These are phyloP conservation scores for Egretta garzetta DNA, from an alignment of 2,113 vertebrate genomes.

Conservation along the genomic window DNA sequence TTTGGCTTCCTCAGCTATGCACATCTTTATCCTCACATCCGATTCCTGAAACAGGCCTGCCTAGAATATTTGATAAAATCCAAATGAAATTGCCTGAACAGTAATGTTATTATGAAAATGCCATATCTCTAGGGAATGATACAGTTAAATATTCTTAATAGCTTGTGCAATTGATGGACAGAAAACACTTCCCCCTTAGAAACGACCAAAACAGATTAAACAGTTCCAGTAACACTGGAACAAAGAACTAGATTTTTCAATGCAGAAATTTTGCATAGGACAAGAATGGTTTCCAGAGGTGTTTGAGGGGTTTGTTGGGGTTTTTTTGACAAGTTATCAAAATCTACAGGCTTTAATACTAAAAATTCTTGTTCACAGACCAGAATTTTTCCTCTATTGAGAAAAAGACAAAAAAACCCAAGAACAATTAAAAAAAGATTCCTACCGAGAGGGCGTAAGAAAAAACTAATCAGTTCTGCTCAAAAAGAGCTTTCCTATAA, in stretches of 20 bases:
- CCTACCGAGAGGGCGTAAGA: neutral
- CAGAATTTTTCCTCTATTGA: neutral
- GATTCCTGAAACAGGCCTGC: neutral
- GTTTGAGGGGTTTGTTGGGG: neutral
- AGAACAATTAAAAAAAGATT: neutral
- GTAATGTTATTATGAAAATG: neutral
- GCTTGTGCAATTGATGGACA: neutral
- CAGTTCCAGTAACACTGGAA: neutral
- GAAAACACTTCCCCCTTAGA: neutral
- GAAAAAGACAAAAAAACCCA: neutral
- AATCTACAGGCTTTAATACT: neutral
- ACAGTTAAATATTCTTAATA: neutral
- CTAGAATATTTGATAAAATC: conserved; percentile 7
- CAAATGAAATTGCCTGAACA: neutral
- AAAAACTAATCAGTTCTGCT: neutral
- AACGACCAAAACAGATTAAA: neutral
- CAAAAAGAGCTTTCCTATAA: neutral
- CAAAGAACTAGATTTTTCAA: conserved; percentile 1
- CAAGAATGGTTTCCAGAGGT: neutral
- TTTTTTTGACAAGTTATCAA: neutral
- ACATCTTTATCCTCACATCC: neutral
- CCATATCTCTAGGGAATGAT: neutral
- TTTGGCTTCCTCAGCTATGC: neutral
- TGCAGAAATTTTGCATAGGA: neutral
- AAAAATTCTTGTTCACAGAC: neutral